Percentiles rank a stretch among this genome's conserved stretches.
Conservation (phyloP, 2,797 vertebrate genomes). For the Dermochelys coriacea region DNA sequence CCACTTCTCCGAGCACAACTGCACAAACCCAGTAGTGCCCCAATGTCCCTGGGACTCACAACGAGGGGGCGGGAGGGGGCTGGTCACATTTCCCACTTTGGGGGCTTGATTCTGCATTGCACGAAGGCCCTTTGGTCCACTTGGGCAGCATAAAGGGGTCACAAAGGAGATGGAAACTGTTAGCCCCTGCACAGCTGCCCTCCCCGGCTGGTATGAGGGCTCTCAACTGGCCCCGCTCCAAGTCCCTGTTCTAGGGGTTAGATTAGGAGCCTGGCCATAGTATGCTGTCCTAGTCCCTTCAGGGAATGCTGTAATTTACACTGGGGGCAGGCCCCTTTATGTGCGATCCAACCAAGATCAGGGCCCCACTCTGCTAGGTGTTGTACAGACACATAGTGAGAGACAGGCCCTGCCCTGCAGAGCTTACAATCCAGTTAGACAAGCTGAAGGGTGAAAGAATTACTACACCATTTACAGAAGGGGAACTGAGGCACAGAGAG, state of each 20-base stretch:
- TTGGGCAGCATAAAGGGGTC: conserved; percentile 4
- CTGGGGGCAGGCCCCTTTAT: neutral
- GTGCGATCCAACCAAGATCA: neutral
- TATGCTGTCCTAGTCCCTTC: neutral
- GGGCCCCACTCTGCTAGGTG: neutral
- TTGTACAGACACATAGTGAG: neutral
- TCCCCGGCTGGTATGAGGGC: neutral
- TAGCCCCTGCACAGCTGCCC: neutral
- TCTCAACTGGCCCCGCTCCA: neutral
- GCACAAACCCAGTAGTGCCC: neutral
- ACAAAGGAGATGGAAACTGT: neutral
- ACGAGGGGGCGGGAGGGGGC: neutral
- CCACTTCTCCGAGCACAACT: neutral
- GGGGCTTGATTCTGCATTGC: conserved; percentile 24
- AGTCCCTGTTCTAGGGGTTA: neutral
- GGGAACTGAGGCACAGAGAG: neutral
- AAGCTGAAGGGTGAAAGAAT: neutral
- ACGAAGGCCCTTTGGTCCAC: neutral
- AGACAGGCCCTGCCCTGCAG: neutral
- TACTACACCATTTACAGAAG: neutral
- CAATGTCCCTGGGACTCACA: neutral
- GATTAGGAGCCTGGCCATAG: neutral
- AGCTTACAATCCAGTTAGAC: neutral
- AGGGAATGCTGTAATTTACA: neutral
- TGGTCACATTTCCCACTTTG: conserved; percentile 7